phyloP scores from a whole-genome alignment of 2,888 invertebrate genomes.

The Tenthredo mesomela region DNA sequence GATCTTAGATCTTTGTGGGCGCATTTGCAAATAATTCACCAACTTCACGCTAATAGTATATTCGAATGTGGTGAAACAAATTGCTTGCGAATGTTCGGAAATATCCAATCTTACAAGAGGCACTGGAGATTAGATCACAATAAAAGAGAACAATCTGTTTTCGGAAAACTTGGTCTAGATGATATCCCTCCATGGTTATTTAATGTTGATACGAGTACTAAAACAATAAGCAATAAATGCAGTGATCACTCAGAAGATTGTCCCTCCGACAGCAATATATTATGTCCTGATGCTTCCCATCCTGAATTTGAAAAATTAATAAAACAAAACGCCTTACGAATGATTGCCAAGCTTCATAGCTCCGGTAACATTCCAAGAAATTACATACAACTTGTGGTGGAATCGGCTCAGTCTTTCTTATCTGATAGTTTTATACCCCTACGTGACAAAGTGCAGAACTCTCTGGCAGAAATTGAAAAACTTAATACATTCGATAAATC shows the following conservation, averaged over 20 bases:
- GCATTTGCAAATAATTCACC: slow-evolving; percentile 8
- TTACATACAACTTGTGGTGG: too few relatives aligned
- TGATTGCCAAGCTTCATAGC: too few relatives aligned
- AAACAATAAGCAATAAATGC: background rate
- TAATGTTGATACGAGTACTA: background rate
- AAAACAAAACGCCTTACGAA: too few relatives aligned
- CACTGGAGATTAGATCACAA: background rate
- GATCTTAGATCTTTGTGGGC: background rate
- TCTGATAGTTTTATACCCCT: too few relatives aligned
- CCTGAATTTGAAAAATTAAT: too few relatives aligned
- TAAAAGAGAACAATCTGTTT: background rate
- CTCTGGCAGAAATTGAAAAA: too few relatives aligned
- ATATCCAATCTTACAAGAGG: background rate
- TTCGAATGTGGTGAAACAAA: background rate
- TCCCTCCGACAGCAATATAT: too few relatives aligned
- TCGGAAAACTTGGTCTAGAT: background rate
- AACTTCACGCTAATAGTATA: background rate
- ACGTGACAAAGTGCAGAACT: too few relatives aligned
- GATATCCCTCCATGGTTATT: background rate
- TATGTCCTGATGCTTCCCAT: too few relatives aligned
- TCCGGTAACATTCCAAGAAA: too few relatives aligned
- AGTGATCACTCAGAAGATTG: background rate
- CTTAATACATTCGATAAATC: too few relatives aligned
- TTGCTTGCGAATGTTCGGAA: background rate
- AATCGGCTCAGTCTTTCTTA: too few relatives aligned